Base-by-base conservation (phyloP, 2,797 vertebrate genomes). In the Lepidocolaptes lacrymiger region DNA sequence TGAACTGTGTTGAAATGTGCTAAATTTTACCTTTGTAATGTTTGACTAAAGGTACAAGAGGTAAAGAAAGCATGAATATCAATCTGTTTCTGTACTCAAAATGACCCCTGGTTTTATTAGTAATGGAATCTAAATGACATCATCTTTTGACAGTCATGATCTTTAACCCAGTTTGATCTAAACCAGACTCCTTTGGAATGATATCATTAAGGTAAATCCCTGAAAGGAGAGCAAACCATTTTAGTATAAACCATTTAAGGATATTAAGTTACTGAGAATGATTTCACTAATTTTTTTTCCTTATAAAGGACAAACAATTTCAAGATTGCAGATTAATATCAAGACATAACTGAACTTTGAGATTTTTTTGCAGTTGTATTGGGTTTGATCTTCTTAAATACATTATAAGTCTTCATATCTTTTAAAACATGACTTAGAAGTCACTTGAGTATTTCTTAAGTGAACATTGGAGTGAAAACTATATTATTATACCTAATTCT, bases 141-240 rank as follows among this genome's bases (percentile, higher is more conserved):
- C 97, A 98, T 97, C 96, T 97, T 96, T 91, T 97, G 97, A 98
- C 97, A 97, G 96, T 89, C 97, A 49, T 97, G 98, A 98, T 97
- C 98, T 98, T 98, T 98, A 98, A 98, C 98, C 98, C 73, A 94
- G 93, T 97, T 97, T 98, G 98, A 98, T 98, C 96, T 97, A 98
- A 98, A 98, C 96, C 98, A 98, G 98, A 98, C 97, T 97, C 95
- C 95, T 94, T 62, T 81, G 96, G 97, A 96, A 97, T 98, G 97
- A 98, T 97, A 98, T 98, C 97, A 97, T 97, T 97, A 98, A 96
- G 97, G 97, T 96, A 98, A 98, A 98, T 98, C 98, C 97, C 95
- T 78, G 80, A 86, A 96, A 97, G 85, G 95, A 97, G 96, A 95
- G 71, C 80, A 95, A 76, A 95, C 72, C 82, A 80, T 97, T 97